These are phyloP conservation scores for Troilus luridus DNA, from an alignment of 2,888 invertebrate species.

Conservation along the genomic window DNA sequence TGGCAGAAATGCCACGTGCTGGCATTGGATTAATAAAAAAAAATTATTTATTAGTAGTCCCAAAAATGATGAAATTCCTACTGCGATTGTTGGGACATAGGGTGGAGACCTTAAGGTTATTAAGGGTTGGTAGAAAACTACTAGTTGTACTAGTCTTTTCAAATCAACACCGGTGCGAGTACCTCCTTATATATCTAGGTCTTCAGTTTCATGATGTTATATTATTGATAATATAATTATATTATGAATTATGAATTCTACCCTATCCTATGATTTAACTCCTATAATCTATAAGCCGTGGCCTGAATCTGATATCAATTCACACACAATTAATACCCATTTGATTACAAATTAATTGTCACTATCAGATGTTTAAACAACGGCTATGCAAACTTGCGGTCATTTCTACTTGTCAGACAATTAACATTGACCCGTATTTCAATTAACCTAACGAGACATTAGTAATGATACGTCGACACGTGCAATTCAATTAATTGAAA, in stretches of 20 bases:
- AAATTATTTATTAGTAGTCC: no score
- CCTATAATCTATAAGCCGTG: neutral
- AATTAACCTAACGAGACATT: neutral
- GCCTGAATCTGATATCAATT: neutral
- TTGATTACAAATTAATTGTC: conserved; percentile 27
- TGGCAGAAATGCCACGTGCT: no score
- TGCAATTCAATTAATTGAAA: neutral
- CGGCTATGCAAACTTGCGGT: neutral
- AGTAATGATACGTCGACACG: neutral
- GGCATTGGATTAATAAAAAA: no score
- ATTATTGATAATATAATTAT: no score
- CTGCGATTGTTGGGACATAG: no score
- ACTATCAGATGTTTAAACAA: neutral
- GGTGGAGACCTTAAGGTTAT: no score
- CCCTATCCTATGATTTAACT: neutral
- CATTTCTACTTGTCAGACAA: neutral
- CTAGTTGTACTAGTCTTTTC: no score
- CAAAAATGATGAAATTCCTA: no score
- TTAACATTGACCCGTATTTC: neutral
- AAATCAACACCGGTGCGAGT: no score
- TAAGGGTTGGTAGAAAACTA: no score
- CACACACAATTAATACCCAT: neutral
- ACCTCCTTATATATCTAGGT: no score
- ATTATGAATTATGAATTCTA: neutral
- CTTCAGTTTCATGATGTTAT: no score